phyloP scores from a whole-genome alignment of 2,888 invertebrate species.

The Punctoribates punctum region DNA sequence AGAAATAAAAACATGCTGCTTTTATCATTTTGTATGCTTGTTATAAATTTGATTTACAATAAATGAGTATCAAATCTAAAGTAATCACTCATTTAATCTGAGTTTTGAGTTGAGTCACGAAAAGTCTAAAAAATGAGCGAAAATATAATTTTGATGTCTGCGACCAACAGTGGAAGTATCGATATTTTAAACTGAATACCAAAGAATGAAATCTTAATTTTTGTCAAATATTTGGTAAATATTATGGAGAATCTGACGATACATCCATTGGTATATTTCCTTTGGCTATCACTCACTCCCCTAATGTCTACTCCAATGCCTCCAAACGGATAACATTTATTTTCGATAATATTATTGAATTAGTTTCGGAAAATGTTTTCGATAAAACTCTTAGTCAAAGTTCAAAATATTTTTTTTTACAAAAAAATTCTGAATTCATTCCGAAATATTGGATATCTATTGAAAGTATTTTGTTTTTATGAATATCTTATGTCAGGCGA shows the following conservation, averaged over 20 bases:
- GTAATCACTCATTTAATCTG: too few species aligned
- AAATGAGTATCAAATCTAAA: too few species aligned
- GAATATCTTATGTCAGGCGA: conserved; percentile 17
- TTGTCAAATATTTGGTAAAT: neutral
- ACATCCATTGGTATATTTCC: neutral
- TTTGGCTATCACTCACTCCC: neutral
- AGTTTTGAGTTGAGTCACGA: too few species aligned
- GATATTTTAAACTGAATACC: neutral
- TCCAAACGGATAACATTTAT: conserved; percentile 1
- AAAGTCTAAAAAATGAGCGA: too few species aligned
- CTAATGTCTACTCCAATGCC: too few species aligned
- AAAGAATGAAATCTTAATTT: neutral
- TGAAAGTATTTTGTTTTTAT: neutral
- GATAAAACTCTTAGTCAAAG: neutral
- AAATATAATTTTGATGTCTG: too few species aligned
- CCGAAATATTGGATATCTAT: neutral
- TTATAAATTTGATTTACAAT: too few species aligned
- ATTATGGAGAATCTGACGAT: neutral
- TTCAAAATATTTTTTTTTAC: neutral
- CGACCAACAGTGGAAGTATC: too few species aligned
- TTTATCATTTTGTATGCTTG: too few species aligned
- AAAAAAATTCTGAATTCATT: neutral
- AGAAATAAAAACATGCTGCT: too few species aligned
- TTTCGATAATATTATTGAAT: neutral
- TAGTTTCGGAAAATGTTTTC: neutral